A percentile compares a stretch with the other conserved stretches of the same genome.
Conservation (phyloP, 2,888 invertebrate genomes). For the Yponomeuta plumbellus region DNA sequence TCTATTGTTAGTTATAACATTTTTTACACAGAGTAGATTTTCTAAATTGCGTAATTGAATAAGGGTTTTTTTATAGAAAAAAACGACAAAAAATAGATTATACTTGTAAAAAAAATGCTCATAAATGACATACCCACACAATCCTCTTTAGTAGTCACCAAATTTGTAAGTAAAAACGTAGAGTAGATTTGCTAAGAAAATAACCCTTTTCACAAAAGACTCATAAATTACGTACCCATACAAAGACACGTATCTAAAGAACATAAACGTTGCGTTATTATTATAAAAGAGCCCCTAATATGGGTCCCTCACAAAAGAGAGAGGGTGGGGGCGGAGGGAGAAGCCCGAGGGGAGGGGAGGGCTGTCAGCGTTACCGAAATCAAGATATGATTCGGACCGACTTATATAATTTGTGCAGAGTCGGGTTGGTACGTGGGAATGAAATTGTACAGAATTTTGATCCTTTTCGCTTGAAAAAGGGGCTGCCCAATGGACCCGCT, state of each 20-base stretch:
- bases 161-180: too few relatives aligned
- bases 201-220: background rate
- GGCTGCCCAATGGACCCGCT: background rate
- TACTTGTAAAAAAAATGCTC: too few relatives aligned
- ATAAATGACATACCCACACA: too few relatives aligned
- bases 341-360: slow-evolving; percentile 1
- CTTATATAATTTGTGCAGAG: slow-evolving; percentile 13
- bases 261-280: slow-evolving; percentile 6
- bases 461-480: background rate
- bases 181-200: too few relatives aligned
- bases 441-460: background rate
- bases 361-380: slow-evolving; percentile 18
- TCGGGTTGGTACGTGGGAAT: background rate
- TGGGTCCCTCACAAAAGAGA: background rate
- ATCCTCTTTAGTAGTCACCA: too few relatives aligned
- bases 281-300: slow-evolving; percentile 7
- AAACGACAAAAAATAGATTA: too few relatives aligned
- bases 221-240: background rate
- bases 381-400: slow-evolving; percentile 19
- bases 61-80: too few relatives aligned
- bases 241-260: background rate
- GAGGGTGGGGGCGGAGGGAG: slow-evolving; percentile 3
- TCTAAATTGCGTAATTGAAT: too few relatives aligned
- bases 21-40: too few relatives aligned
- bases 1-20: too few relatives aligned